These are phyloP conservation scores for Cheilosia vulpina DNA, from an alignment of 2,888 invertebrate species.

Conservation along the genomic window DNA sequence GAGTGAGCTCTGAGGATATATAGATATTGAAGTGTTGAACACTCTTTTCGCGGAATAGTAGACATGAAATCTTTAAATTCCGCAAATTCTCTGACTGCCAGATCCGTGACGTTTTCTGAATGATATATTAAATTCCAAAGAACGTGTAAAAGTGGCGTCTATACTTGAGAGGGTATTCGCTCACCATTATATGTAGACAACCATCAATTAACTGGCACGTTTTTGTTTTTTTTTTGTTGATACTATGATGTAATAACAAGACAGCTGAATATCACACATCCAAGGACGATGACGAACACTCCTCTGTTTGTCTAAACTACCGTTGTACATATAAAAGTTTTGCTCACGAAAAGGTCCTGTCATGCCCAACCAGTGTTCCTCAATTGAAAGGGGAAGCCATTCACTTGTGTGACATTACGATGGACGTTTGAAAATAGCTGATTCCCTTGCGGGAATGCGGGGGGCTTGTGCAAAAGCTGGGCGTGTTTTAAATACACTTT, in stretches of 20 bases:
- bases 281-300: conserved; percentile 41
- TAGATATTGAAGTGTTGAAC: neutral
- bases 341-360: conserved; percentile 3
- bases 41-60: no score
- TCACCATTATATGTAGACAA: no score
- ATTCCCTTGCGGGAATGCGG: neutral
- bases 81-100: no score
- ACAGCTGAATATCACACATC: neutral
- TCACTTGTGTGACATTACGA: conserved; percentile 4
- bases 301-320: neutral
- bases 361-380: conserved; percentile 48
- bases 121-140: no score
- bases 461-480: conserved; percentile 2
- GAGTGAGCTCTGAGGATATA: neutral
- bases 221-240: no score
- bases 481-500: conserved; percentile 29
- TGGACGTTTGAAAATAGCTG: neutral
- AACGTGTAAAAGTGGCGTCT: no score
- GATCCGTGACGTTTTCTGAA: no score
- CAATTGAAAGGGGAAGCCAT: conserved; percentile 38
- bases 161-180: no score
- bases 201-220: no score
- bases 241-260: no score
- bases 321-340: neutral
- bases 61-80: no score